Evolutionary conservation across 2,113 vertebrate species (phyloP).

Genomic region (Eleginops maclovinus): DNA sequence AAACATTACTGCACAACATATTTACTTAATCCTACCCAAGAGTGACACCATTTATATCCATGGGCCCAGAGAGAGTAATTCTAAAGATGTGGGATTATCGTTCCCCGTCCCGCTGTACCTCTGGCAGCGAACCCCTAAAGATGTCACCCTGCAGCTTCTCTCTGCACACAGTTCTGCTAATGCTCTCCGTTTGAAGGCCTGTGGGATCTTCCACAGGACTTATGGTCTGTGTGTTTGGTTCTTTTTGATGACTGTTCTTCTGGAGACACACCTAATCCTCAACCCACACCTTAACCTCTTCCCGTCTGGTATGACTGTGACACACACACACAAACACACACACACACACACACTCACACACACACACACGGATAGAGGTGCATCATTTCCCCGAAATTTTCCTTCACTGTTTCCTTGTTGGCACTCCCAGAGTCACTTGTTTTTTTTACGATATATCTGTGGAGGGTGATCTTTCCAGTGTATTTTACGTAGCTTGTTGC

Average conservation of each 20-base stretch:
- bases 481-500: too few species aligned
- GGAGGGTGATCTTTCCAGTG: too few species aligned
- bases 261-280: slow-evolving; percentile 79
- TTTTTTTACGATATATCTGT: too few species aligned
- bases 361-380: slow-evolving; percentile 42
- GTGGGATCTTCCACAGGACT: slow-evolving; percentile 72
- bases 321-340: slow-evolving; percentile 55
- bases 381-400: slow-evolving; percentile 75
- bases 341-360: slow-evolving; percentile 45
- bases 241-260: slow-evolving; percentile 80
- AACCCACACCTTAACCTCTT: slow-evolving; percentile 82
- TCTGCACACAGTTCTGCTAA: slow-evolving; percentile 52
- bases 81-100: too few species aligned
- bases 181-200: slow-evolving; percentile 65
- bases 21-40: too few species aligned
- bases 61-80: too few species aligned
- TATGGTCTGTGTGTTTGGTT: slow-evolving; percentile 76
- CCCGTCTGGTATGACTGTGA: slow-evolving; percentile 77
- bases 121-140: slow-evolving; percentile 59
- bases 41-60: too few species aligned
- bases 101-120: too few species aligned
- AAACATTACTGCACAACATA: too few species aligned
- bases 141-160: slow-evolving; percentile 59
- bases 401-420: slow-evolving; percentile 47
- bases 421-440: slow-evolving; percentile 14